Percentiles rank a stretch among this genome's conserved stretches.
Evolutionary conservation across 2,888 invertebrate genomes (phyloP).

Genomic region (Cheilosia scutellata): DNA sequence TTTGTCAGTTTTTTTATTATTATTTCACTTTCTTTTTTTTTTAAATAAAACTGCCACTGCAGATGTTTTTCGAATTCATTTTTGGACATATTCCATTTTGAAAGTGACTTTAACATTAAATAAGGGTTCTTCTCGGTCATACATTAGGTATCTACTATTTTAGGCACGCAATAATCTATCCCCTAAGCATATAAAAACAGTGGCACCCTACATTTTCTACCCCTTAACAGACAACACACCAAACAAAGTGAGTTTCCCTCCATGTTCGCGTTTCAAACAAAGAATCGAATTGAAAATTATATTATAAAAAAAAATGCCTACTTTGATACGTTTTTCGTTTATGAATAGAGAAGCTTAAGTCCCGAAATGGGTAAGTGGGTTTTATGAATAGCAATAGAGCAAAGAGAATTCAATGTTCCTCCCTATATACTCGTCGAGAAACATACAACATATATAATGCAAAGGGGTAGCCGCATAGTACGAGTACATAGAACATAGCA

Average conservation of each 20-base stretch:
- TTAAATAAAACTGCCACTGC: slow-evolving; percentile 50
- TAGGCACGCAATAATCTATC: slow-evolving; percentile 63
- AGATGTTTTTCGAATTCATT: slow-evolving; percentile 69
- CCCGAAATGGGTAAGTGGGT: slow-evolving; percentile 76
- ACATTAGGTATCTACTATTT: slow-evolving; percentile 24
- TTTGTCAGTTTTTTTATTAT: slow-evolving; percentile 23
- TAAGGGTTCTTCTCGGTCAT: slow-evolving; percentile 40
- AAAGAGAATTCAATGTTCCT: slow-evolving; percentile 59
- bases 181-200: slow-evolving; percentile 62
- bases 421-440: slow-evolving; percentile 52
- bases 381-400: slow-evolving; percentile 73
- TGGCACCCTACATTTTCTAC: slow-evolving; percentile 69
- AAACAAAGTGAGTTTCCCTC: slow-evolving; percentile 33
- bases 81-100: slow-evolving; percentile 74
- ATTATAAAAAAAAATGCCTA: slow-evolving; percentile 63
- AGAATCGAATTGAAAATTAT: slow-evolving; percentile 71
- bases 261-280: slow-evolving; percentile 59
- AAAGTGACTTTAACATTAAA: slow-evolving; percentile 69
- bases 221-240: slow-evolving; percentile 36
- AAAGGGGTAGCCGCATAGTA: slow-evolving; percentile 63
- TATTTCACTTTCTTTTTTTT: slow-evolving; percentile 30
- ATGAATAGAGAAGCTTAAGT: slow-evolving; percentile 75
- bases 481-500: slow-evolving; percentile 4
- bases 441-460: slow-evolving; percentile 44
- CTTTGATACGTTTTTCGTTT: slow-evolving; percentile 72